Percentiles rank a stretch among this genome's conserved stretches.
phyloP scores from a whole-genome alignment of 1,140 invertebrate species.

The Cydia strobilella region DNA sequence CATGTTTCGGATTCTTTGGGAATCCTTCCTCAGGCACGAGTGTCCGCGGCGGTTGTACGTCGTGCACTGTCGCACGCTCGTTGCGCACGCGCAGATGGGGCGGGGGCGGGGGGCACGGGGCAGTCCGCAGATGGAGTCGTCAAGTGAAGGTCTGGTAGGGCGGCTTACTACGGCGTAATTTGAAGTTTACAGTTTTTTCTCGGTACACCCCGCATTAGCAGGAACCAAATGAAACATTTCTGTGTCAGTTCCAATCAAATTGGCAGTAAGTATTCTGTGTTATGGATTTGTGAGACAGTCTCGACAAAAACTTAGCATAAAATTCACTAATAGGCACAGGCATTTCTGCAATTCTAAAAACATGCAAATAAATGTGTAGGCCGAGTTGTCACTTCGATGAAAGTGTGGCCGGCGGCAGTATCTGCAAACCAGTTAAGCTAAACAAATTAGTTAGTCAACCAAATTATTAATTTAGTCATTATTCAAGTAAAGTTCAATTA shows the following conservation, averaged over 20 bases:
- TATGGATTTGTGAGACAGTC: conserved; percentile 5
- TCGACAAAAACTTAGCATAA: conserved; percentile 5
- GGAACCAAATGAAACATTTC: background rate
- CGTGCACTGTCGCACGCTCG: too few species aligned
- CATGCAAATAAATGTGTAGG: conserved; percentile 4
- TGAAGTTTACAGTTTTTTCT: too few species aligned
- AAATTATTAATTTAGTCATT: background rate
- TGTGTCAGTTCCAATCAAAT: background rate
- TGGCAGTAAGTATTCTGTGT: conserved; percentile 2
- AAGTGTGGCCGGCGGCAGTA: background rate
- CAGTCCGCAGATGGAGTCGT: too few species aligned
- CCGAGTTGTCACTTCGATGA: background rate
- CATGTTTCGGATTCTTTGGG: too few species aligned
- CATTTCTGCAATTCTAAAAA: conserved; percentile 7
- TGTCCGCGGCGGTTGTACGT: too few species aligned
- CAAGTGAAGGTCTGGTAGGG: too few species aligned
- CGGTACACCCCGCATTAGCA: too few species aligned
- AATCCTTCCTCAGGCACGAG: too few species aligned
- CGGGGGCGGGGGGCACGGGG: too few species aligned
- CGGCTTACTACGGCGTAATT: too few species aligned
- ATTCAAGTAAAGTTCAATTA: background rate
- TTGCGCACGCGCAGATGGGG: too few species aligned
- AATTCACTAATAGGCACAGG: background rate
- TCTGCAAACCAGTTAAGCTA: background rate
- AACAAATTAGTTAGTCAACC: background rate